Conservation (phyloP, 2,888 invertebrate genomes). For the Ganaspis brasiliensis region DNA sequence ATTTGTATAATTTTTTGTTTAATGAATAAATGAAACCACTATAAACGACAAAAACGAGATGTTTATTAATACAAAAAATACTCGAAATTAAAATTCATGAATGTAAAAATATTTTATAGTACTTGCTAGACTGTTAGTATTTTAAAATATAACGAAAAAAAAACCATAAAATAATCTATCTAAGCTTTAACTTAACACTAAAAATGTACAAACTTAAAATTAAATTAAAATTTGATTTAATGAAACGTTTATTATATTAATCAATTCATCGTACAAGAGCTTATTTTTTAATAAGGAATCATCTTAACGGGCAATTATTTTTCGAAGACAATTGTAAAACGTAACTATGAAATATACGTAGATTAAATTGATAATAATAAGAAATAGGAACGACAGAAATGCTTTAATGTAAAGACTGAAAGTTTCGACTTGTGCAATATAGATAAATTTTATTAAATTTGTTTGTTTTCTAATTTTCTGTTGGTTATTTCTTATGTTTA, state of each 20-base stretch:
- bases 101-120: no score
- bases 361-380: constrained; percentile 9
- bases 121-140: no score
- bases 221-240: not conserved
- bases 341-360: constrained; percentile 3
- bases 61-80: no score
- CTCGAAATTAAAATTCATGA: no score
- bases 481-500: not conserved
- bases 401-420: constrained; percentile 7
- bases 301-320: constrained; percentile 18
- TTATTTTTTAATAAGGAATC: constrained; percentile 24
- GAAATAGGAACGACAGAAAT: constrained; percentile 21
- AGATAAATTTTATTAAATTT: not conserved
- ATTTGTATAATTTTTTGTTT: no score
- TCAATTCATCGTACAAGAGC: constrained; percentile 26
- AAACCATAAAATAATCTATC: no score
- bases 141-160: no score
- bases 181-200: not conserved
- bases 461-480: not conserved
- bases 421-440: not conserved
- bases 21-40: no score
- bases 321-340: constrained; percentile 36
- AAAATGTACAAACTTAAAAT: not conserved
- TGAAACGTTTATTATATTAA: constrained; percentile 18
- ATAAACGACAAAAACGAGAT: no score